Percentiles rank a stretch among this genome's conserved stretches.
Conservation (phyloP, 2,797 vertebrate genomes). For the Coregonus sp. region DNA sequence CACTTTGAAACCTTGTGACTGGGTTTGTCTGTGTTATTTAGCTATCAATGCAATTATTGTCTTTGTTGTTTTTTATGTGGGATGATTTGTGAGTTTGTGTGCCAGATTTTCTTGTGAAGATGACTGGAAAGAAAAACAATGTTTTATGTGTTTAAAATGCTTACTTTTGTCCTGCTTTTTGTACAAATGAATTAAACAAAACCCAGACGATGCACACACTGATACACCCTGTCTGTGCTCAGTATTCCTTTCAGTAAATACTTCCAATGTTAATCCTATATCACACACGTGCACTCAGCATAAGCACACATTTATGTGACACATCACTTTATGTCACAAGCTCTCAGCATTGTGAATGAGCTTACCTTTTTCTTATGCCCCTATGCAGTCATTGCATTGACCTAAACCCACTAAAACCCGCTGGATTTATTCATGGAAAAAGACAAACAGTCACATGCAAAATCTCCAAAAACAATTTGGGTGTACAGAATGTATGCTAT, state of each 20-base stretch:
- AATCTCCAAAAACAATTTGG: neutral
- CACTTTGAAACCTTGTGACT: neutral
- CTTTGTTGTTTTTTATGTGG: neutral
- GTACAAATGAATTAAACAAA: slow-evolving; percentile 14
- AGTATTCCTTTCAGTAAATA: neutral
- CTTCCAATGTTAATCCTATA: neutral
- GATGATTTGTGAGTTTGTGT: slow-evolving; percentile 1
- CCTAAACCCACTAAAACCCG: neutral
- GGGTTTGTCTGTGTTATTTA: neutral
- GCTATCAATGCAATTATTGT: neutral
- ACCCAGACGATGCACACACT: neutral
- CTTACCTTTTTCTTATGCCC: no score
- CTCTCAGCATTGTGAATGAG: no score
- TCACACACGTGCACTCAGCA: neutral
- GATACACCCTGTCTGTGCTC: neutral
- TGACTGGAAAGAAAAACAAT: neutral
- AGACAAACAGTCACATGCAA: neutral
- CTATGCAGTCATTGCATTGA: neutral
- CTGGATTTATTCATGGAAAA: neutral
- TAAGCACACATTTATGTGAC: neutral
- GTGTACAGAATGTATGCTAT: neutral
- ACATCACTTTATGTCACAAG: neutral
- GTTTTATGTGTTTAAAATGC: neutral
- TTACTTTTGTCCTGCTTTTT: slow-evolving; percentile 2
- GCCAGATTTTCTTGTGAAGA: neutral